These are phyloP conservation scores for Protaetia brevitarsis DNA, from an alignment of 1,140 invertebrate species.

Conservation along the genomic window DNA sequence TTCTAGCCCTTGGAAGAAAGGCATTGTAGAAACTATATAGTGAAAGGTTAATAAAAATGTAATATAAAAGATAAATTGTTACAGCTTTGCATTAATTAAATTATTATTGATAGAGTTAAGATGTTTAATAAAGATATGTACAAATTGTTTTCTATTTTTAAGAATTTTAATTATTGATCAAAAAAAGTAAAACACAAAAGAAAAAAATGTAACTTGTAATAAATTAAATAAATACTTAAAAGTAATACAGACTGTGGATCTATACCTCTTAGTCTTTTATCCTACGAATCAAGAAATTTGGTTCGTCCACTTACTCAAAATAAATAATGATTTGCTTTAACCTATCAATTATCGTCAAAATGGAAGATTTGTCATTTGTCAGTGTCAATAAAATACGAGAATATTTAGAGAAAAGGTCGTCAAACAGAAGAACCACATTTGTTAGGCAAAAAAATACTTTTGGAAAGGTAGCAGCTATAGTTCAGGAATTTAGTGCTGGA, in stretches of 20 bases:
- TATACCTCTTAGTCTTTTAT: too few species aligned
- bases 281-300: too few species aligned
- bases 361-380: constrained; percentile 29
- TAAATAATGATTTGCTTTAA: too few species aligned
- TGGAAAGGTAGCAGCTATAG: not conserved
- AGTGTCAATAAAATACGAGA: constrained; percentile 34
- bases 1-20: constrained; percentile 53
- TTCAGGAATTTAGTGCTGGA: constrained; percentile 6
- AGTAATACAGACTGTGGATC: not conserved
- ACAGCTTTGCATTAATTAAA: constrained; percentile 14
- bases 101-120: constrained; percentile 2
- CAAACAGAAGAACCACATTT: not conserved
- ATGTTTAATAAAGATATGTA: constrained; percentile 7
- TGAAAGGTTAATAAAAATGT: constrained; percentile 26
- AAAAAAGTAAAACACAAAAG: not conserved
- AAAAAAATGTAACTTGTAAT: not conserved
- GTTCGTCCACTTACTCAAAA: too few species aligned
- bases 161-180: constrained; percentile 5
- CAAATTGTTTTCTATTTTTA: constrained; percentile 21
- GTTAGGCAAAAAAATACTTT: constrained; percentile 25
- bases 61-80: constrained; percentile 14
- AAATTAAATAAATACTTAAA: constrained; percentile 5
- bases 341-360: not conserved
- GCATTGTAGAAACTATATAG: constrained; percentile 68
- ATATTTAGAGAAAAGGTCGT: constrained; percentile 30